Evolutionary conservation across 2,797 vertebrate genomes (phyloP).

Genomic region (Labeo calbasu): DNA sequence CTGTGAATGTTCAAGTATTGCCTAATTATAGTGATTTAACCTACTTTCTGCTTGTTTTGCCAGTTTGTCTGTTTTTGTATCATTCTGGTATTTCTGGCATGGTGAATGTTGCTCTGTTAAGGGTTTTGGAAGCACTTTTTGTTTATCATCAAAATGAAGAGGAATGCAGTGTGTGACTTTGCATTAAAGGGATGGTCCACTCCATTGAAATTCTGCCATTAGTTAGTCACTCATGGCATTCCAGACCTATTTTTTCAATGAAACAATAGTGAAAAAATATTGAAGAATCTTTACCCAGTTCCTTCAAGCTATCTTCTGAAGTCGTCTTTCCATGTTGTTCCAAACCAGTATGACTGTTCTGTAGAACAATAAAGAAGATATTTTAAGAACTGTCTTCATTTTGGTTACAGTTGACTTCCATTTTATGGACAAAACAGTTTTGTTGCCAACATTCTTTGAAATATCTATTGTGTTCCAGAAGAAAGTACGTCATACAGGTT

Average conservation of each 20-base stretch:
- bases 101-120: not conserved
- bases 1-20: not conserved
- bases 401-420: not conserved
- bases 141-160: not conserved
- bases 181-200: not conserved
- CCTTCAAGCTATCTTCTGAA: not conserved
- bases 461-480: not conserved
- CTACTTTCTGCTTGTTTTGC: constrained; percentile 31
- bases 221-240: not conserved
- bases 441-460: constrained; percentile 7
- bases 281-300: not conserved
- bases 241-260: not conserved
- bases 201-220: not conserved
- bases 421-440: not conserved
- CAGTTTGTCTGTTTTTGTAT: constrained; percentile 17
- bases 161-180: not conserved
- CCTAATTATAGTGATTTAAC: constrained; percentile 40
- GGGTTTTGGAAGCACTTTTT: not conserved
- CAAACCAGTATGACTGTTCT: not conserved
- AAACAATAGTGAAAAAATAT: not conserved
- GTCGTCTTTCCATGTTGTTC: not conserved
- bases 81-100: constrained; percentile 23
- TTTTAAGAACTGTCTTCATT: not conserved
- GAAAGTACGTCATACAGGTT: not conserved
- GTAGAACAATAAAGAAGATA: not conserved